Conservation (phyloP, 1,140 invertebrate species). For the Eulimnadia texana region DNA sequence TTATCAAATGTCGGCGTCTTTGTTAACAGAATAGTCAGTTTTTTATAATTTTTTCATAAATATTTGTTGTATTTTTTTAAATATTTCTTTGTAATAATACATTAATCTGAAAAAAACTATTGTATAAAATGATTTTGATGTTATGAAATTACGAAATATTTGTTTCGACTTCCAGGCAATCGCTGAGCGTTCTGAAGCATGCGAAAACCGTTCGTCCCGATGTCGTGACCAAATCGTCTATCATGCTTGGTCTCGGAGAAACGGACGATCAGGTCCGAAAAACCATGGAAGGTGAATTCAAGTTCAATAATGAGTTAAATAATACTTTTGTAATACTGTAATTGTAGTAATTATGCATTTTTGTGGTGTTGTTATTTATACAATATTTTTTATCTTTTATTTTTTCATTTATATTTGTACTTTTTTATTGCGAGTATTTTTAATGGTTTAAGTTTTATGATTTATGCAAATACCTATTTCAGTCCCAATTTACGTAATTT, state of each 20-base stretch:
- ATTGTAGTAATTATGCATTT: too few relatives aligned
- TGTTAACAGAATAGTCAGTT: too few relatives aligned
- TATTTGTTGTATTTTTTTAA: background rate
- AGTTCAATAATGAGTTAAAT: too few relatives aligned
- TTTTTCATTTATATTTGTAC: too few relatives aligned
- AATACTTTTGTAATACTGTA: too few relatives aligned
- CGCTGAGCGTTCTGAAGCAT: slow-evolving; percentile 59
- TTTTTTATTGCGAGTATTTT: background rate
- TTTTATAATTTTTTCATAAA: too few relatives aligned
- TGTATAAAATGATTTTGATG: background rate
- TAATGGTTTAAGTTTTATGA: slow-evolving; percentile 11
- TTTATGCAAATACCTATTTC: background rate
- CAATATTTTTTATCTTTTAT: slow-evolving; percentile 14
- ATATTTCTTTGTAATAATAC: too few relatives aligned
- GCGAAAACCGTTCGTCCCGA: slow-evolving; percentile 65
- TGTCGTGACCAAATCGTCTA: slow-evolving; percentile 91
- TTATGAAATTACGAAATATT: background rate
- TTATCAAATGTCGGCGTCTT: too few relatives aligned
- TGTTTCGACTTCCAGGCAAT: slow-evolving; percentile 48
- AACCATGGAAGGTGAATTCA: slow-evolving; percentile 67
- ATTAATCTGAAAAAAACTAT: slow-evolving; percentile 3
- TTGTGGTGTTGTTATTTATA: too few relatives aligned
- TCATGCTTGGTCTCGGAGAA: slow-evolving; percentile 97
- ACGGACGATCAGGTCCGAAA: slow-evolving; percentile 75
- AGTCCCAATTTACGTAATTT: too few relatives aligned